Conservation (phyloP, 2,888 invertebrate genomes). For the Melinopterus prodromus region DNA sequence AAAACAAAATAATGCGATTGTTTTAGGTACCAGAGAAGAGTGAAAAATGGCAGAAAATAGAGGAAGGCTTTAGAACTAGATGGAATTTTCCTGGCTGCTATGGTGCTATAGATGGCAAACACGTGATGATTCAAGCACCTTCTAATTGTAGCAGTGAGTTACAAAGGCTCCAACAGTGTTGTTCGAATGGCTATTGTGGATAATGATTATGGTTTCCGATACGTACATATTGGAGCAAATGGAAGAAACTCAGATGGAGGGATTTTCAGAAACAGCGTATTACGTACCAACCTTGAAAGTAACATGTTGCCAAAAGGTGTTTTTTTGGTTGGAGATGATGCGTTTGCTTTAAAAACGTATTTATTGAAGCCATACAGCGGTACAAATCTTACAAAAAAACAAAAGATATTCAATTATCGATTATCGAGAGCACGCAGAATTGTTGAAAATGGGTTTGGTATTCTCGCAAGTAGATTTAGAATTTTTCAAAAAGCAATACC, state of each 20-base stretch:
- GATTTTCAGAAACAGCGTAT: conserved; percentile 11
- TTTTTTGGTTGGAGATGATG: conserved; percentile 22
- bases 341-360: conserved; percentile 23
- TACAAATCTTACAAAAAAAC: conserved; percentile 19
- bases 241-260: conserved; percentile 12
- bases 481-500: conserved; percentile 19
- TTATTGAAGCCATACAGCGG: conserved; percentile 25
- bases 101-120: background rate
- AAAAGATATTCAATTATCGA: conserved; percentile 32
- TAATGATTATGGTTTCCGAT: background rate
- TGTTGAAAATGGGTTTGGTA: conserved; percentile 27
- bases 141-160: background rate
- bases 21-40: conserved; percentile 24
- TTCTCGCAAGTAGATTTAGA: conserved; percentile 22
- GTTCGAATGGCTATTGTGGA: background rate
- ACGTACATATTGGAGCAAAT: conserved; percentile 15
- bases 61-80: background rate
- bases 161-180: background rate
- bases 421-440: conserved; percentile 20
- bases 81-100: no score
- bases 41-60: conserved; percentile 29
- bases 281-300: conserved; percentile 8
- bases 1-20: background rate
- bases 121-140: background rate
- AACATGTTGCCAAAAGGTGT: conserved; percentile 18